Conservation (phyloP, 2,888 invertebrate genomes). For the Steinernema carpocapsae region DNA sequence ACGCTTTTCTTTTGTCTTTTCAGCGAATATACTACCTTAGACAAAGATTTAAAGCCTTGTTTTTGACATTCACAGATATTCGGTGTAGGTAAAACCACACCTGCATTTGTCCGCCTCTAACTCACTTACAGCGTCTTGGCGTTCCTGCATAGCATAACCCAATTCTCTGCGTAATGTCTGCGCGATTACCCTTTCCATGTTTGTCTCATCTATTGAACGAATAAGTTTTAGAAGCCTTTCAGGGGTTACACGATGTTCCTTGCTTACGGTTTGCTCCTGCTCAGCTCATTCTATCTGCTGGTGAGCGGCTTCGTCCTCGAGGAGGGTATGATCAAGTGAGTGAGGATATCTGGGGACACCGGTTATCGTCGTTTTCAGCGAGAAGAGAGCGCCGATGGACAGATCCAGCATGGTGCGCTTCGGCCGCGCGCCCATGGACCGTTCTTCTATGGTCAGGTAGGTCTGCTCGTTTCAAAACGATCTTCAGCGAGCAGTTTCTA, state of each 20-base stretch:
- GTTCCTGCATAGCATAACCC: too few species aligned
- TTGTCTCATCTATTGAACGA: neutral
- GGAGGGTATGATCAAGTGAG: constrained; percentile 10
- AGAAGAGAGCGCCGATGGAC: constrained; percentile 40
- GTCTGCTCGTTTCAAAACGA: neutral
- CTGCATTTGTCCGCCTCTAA: too few species aligned
- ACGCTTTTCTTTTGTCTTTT: constrained; percentile 8
- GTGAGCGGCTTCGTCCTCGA: constrained; percentile 25
- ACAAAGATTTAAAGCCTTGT: neutral
- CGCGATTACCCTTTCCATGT: neutral
- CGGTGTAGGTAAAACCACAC: too few species aligned
- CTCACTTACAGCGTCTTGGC: too few species aligned
- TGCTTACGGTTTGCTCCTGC: constrained; percentile 31
- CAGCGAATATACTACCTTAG: neutral
- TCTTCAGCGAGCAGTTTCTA: constrained; percentile 23
- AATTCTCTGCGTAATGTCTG: neutral
- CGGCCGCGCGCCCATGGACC: constrained; percentile 41
- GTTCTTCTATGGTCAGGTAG: constrained; percentile 43
- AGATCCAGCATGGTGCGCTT: constrained; percentile 44
- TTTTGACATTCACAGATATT: neutral
- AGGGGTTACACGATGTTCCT: constrained; percentile 28
- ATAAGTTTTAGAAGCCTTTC: neutral
- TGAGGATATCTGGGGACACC: too few species aligned
- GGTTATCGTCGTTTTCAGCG: constrained; percentile 26
- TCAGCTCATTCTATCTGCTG: constrained; percentile 27